Evolutionary conservation across 2,113 vertebrate species (phyloP), one percentile per base, ranked within the genome.

Genomic region (Corynorhinus townsendii): DNA sequence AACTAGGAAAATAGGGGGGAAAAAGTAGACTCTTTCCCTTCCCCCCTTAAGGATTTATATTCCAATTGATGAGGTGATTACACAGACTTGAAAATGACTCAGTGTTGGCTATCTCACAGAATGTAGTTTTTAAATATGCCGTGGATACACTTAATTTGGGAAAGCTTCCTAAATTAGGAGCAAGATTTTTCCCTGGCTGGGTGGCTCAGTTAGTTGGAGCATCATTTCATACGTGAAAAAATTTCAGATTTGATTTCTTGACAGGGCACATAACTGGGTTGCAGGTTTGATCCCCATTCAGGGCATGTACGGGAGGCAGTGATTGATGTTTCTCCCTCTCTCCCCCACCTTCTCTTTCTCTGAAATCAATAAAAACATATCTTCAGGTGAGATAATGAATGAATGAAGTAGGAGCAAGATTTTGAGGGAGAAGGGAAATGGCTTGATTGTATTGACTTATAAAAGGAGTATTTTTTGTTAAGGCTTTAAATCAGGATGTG

Each of bases 51-150:
- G 52, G 66, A 83, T 14, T 86, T 77, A 49, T 89, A 47, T 72
- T 73, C 11, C 47, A 86, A 4, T 43, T 89, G 75, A 45, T 28
- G 76, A 59, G 49, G 87, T 90, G 72, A 49, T 73, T 91, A 83
- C 28, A 45, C 12, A 86, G 38, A 86, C 40, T 94, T 94, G 26
- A 94, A 94, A 94, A 54, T 86, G 30, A 64, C 22, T 93, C 30
- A 59, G 0, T 84, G 30, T 75, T 94, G 68, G 5, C 47, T 72
- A 4, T 90, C 19, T 85, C 47, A 83, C 15, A 93, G 75, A 94
- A 12, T 85, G 15, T 87, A 43, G 20, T 84, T 94, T 90, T 91
- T 77, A 93, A 93, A 59, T 79, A 28, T 88, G 20, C n/a, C n/a
- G n/a, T n/a, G n/a, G n/a, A 77, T 64, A 1, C 12, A 72, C 15